Evolutionary conservation across 2,113 vertebrate genomes (phyloP).

Genomic region (Clinocottus analis): DNA sequence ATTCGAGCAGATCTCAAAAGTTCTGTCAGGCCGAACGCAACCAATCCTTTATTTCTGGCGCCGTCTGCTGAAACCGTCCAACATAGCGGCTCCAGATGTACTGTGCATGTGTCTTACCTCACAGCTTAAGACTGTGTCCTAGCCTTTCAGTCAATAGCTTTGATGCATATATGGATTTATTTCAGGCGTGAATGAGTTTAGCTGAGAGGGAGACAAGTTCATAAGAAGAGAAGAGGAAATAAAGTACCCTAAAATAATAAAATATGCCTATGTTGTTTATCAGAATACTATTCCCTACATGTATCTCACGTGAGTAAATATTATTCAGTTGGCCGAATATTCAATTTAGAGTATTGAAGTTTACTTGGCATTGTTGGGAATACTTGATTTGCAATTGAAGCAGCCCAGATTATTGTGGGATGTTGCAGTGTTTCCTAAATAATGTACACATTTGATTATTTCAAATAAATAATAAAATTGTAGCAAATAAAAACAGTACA

Average conservation of each 20-base stretch:
- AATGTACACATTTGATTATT: too few species aligned
- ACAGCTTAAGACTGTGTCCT: too few species aligned
- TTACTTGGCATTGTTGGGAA: too few species aligned
- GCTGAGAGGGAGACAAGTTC: not conserved
- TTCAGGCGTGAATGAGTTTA: not conserved
- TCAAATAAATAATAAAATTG: too few species aligned
- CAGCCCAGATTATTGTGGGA: not conserved
- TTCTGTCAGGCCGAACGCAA: not conserved
- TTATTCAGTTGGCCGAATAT: not conserved
- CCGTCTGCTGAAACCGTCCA: not conserved
- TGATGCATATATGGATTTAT: not conserved
- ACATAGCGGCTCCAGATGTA: not conserved
- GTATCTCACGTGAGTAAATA: not conserved
- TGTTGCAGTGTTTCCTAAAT: too few species aligned
- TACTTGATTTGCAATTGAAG: too few species aligned
- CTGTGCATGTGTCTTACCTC: too few species aligned
- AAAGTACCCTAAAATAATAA: not conserved
- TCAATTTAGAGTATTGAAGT: not conserved
- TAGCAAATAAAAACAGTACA: too few species aligned
- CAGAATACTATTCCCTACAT: not conserved
- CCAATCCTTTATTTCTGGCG: not conserved
- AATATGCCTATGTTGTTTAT: not conserved
- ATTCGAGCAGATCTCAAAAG: not conserved
- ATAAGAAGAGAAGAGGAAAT: not conserved
- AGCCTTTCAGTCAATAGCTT: not conserved